Percentiles rank a stretch among this genome's conserved stretches.
These are phyloP conservation scores for Bombus confusus DNA, from an alignment of 1,140 invertebrate species.

Conservation along the genomic window DNA sequence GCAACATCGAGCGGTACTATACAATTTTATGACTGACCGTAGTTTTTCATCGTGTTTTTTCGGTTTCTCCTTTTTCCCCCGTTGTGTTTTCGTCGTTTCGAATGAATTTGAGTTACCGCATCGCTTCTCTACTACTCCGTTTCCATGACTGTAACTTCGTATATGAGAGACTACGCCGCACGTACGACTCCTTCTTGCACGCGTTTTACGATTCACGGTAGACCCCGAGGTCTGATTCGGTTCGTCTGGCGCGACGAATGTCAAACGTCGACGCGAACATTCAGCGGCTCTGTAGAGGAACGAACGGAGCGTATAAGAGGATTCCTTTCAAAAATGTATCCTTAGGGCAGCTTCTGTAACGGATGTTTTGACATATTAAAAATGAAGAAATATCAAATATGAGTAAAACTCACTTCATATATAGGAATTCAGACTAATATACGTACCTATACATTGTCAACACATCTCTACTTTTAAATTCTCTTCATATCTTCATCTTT, in stretches of 20 bases:
- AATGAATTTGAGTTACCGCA: constrained; percentile 42
- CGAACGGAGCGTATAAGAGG: constrained; percentile 54
- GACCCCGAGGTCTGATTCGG: constrained; percentile 56
- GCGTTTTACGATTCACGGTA: constrained; percentile 52
- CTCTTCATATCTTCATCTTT: not conserved
- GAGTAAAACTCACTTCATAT: not conserved
- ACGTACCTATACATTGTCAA: not conserved
- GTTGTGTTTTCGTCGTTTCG: not conserved
- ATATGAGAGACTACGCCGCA: not conserved
- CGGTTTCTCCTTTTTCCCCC: not conserved
- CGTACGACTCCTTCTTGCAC: constrained; percentile 35
- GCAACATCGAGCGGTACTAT: not conserved
- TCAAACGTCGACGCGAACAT: constrained; percentile 48
- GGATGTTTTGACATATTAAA: constrained; percentile 42
- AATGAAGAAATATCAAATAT: constrained; percentile 19
- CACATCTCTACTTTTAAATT: not conserved
- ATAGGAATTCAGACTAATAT: not conserved
- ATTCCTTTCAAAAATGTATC: constrained; percentile 59
- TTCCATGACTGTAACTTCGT: constrained; percentile 10
- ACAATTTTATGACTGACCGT: constrained; percentile 8
- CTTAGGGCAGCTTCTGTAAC: constrained; percentile 53
- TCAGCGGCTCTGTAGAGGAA: constrained; percentile 15
- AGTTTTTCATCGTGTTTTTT: not conserved
- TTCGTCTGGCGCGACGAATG: constrained; percentile 63
- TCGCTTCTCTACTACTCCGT: not conserved